These are phyloP conservation scores for Oreochromis niloticus DNA, from an alignment of 2,113 vertebrate genomes.

Conservation along the genomic window DNA sequence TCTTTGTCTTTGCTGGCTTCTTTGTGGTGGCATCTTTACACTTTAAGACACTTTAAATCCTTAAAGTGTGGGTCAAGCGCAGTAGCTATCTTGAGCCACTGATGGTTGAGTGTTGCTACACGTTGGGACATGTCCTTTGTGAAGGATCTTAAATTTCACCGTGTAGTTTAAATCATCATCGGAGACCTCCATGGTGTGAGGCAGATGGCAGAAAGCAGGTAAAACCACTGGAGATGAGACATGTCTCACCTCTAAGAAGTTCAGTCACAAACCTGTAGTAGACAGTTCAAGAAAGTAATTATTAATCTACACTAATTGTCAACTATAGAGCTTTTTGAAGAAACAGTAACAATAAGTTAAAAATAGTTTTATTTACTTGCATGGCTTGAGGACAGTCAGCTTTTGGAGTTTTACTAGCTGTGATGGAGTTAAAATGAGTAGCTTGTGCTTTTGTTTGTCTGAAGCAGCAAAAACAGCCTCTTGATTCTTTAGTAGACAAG, in stretches of 20 bases:
- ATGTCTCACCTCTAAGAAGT: not conserved
- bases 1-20: not conserved
- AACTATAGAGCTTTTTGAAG: not conserved
- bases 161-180: not conserved
- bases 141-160: not conserved
- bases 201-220: not conserved
- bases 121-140: not conserved
- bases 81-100: not conserved
- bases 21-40: not conserved
- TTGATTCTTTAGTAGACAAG: not conserved
- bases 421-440: not conserved
- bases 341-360: not conserved
- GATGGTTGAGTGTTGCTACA: not conserved
- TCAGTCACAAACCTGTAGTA: not conserved
- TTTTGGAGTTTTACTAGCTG: not conserved
- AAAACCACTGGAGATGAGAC: not conserved
- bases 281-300: not conserved
- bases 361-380: not conserved
- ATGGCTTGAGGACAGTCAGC: accelerated
- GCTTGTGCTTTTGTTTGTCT: not conserved
- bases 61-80: not conserved
- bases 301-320: not conserved
- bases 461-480: not conserved
- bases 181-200: not conserved
- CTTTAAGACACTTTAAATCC: not conserved